Base-by-base conservation (phyloP, 2,888 invertebrate genomes). In the Petrolisthes cinctipes region DNA sequence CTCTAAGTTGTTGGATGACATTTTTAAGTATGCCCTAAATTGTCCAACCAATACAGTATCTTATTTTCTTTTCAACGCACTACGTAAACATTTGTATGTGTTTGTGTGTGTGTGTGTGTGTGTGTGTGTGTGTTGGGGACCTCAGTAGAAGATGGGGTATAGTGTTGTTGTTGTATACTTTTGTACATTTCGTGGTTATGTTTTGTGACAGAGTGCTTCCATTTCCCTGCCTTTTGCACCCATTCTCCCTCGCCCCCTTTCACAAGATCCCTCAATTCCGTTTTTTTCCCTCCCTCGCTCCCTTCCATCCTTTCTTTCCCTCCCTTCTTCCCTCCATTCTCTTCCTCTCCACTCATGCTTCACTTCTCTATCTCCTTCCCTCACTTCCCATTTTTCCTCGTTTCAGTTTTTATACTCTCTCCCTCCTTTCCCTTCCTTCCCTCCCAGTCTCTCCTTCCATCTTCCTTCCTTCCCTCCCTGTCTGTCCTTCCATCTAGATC, bases 31-130 rank as follows among this genome's bases (percentile, higher is more conserved):
- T n/a, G n/a, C n/a, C n/a, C n/a, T n/a, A n/a, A n/a, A n/a, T n/a
- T n/a, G n/a, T n/a, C n/a, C n/a, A n/a, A n/a, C n/a, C n/a, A n/a
- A n/a, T n/a, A n/a, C 14, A 66, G 66, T 66, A 66, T 11, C 14
- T 11, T 66, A 66, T 11, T 7, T 66, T 11, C 14, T 14, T 11
- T 14, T 66, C 66, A 66, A 11, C 7, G 66, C 14, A 7, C 14
- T 66, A 11, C 14, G 71, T 6, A 20, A n/a, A 11, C 14, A 20
- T 71, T 17, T 71, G 71, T 71, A 20, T 71, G 71, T 71, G 71
- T 71, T 17, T 71, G 71, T 71, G 71, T 71, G 71, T 71, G 71
- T 71, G 71, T 71, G 71, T 71, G 71, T 71, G 71, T 71, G 71
- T 71, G 71, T 71, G 71, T 71, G 71, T 71, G 71, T 71, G 17